These are phyloP conservation scores for Hermatobates lingyangjiaoensis DNA, from an alignment of 1,140 invertebrate species.

Conservation along the genomic window DNA sequence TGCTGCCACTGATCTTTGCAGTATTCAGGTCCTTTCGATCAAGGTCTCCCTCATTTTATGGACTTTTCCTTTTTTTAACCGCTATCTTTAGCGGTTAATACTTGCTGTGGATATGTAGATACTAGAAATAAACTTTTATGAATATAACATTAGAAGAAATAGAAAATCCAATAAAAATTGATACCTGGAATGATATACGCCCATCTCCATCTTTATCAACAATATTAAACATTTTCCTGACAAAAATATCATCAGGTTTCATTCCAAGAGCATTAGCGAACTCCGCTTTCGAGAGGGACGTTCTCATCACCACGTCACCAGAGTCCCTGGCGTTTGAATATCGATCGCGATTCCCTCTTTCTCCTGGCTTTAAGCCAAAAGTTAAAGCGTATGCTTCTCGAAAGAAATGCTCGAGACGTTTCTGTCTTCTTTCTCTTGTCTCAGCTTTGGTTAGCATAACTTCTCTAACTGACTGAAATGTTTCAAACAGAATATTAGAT, in stretches of 20 bases:
- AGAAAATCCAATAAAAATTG: not conserved
- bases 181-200: slow-evolving; percentile 80
- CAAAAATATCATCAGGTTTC: slow-evolving; percentile 89
- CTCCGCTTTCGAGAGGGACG: slow-evolving; percentile 81
- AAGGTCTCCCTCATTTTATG: no score
- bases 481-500: not conserved
- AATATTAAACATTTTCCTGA: slow-evolving; percentile 97
- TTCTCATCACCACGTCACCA: slow-evolving; percentile 68
- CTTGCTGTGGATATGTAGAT: no score
- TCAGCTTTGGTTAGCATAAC: slow-evolving; percentile 84
- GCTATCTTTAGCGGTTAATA: no score
- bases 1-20: no score
- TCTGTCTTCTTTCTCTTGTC: slow-evolving; percentile 84
- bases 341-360: slow-evolving; percentile 25
- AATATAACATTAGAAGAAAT: no score
- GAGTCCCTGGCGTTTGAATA: slow-evolving; percentile 5
- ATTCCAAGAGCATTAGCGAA: slow-evolving; percentile 95
- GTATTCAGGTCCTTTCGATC: no score
- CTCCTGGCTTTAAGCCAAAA: slow-evolving; percentile 55
- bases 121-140: no score
- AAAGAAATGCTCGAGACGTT: slow-evolving; percentile 93
- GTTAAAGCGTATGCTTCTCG: slow-evolving; percentile 91
- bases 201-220: slow-evolving; percentile 93
- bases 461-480: slow-evolving; percentile 41
- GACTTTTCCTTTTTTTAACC: no score